Evolutionary conservation across 2,888 invertebrate species (phyloP).

Genomic region (Alentia gelatinosa): DNA sequence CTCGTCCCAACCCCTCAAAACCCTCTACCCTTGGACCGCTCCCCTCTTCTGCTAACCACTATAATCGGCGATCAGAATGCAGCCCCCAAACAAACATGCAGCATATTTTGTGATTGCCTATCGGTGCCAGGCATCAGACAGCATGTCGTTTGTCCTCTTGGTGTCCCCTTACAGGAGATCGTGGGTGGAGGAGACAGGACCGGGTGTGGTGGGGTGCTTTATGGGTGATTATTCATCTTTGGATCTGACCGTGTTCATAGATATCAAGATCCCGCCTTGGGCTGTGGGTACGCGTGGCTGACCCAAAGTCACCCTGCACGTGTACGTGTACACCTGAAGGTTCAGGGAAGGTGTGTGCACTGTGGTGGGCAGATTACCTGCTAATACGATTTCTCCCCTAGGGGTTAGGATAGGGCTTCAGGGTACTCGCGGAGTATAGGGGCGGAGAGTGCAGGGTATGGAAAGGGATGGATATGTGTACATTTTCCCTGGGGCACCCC

Average conservation of each 20-base stretch:
- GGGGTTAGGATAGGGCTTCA: not conserved
- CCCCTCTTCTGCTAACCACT: not conserved
- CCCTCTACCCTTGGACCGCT: not conserved
- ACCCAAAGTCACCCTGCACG: not conserved
- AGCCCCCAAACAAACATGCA: not conserved
- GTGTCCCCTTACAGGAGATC: not conserved
- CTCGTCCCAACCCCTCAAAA: not conserved
- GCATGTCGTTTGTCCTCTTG: not conserved
- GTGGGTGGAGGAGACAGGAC: not conserved
- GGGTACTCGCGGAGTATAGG: not conserved
- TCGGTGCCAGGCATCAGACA: not conserved
- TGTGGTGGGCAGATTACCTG: conserved; percentile 43
- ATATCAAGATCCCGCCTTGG: not conserved
- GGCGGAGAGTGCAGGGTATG: not conserved
- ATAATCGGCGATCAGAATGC: not conserved
- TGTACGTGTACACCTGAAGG: conserved; percentile 8
- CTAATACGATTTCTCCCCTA: not conserved
- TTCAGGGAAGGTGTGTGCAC: conserved; percentile 28
- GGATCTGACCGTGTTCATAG: not conserved
- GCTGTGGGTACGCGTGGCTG: not conserved
- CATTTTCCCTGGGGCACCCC: not conserved
- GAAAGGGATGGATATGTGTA: not conserved
- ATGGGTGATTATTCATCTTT: not conserved
- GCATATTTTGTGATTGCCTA: not conserved
- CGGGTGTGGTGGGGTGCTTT: not conserved